A percentile compares a stretch with the other conserved stretches of the same genome.
phyloP scores from a whole-genome alignment of 2,797 vertebrate species.

The Lateolabrax maculatus region DNA sequence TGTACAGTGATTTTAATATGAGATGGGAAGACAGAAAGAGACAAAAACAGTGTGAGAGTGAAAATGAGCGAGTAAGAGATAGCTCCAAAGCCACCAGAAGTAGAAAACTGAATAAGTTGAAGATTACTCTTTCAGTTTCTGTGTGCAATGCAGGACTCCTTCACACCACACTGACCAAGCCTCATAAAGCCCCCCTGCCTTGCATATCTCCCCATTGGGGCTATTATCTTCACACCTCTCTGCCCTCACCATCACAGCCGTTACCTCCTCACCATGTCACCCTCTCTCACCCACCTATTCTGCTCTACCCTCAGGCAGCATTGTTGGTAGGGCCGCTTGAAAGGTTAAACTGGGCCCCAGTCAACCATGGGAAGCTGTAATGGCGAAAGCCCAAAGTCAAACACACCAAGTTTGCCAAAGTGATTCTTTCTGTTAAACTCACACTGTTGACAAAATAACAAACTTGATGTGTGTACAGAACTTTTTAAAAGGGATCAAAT shows the following conservation, averaged over 20 bases:
- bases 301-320: slow-evolving; percentile 55
- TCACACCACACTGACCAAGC: slow-evolving; percentile 79
- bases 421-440: slow-evolving; percentile 70
- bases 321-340: slow-evolving; percentile 50
- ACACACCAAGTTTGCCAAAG: slow-evolving; percentile 77
- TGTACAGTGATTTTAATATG: background rate
- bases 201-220: slow-evolving; percentile 81
- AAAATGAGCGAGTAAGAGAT: slow-evolving; percentile 2
- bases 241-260: slow-evolving; percentile 69
- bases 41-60: slow-evolving; percentile 12
- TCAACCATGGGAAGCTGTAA: slow-evolving; percentile 74
- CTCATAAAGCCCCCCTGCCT: slow-evolving; percentile 76
- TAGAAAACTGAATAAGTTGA: slow-evolving; percentile 61
- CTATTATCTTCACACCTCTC: slow-evolving; percentile 85
- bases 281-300: slow-evolving; percentile 56
- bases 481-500: slow-evolving; percentile 46
- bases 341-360: slow-evolving; percentile 73
- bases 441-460: slow-evolving; percentile 53
- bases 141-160: slow-evolving; percentile 74
- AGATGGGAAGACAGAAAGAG: background rate
- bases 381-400: slow-evolving; percentile 79
- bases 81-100: slow-evolving; percentile 30
- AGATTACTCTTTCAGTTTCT: slow-evolving; percentile 64
- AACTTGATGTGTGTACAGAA: slow-evolving; percentile 41
- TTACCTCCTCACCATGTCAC: slow-evolving; percentile 59